phyloP scores from a whole-genome alignment of 2,888 invertebrate species.

The Stenodema calcarata region DNA sequence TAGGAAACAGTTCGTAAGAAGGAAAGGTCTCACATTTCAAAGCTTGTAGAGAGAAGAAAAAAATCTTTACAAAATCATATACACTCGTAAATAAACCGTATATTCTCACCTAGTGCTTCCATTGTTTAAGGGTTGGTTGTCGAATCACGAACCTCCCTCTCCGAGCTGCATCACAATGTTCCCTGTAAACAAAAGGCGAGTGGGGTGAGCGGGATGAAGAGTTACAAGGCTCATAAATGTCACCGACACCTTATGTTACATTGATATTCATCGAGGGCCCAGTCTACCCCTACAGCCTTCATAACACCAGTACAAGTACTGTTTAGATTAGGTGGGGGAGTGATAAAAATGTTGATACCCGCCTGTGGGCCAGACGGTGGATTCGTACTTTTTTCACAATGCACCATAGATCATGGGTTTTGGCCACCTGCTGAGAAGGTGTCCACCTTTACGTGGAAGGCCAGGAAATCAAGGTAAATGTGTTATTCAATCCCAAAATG shows the following conservation, averaged over 20 bases:
- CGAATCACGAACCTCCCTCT: slow-evolving; percentile 36
- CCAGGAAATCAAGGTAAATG: background rate
- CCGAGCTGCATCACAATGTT: slow-evolving; percentile 47
- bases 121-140: slow-evolving; percentile 50
- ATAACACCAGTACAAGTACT: background rate
- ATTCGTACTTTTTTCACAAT: background rate
- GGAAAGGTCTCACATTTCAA: too few relatives aligned
- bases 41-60: background rate
- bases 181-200: slow-evolving; percentile 13
- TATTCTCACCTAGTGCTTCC: slow-evolving; percentile 55
- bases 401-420: background rate
- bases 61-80: too few relatives aligned
- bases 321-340: background rate
- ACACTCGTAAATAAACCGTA: background rate
- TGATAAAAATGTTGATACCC: background rate
- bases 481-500: background rate
- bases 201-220: slow-evolving; percentile 1
- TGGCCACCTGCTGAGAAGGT: background rate
- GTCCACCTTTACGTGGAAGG: background rate
- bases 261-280: background rate
- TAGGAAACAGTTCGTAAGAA: too few relatives aligned
- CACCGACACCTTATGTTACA: slow-evolving; percentile 31
- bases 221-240: slow-evolving; percentile 45
- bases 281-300: background rate
- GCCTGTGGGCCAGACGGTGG: background rate